Base-by-base conservation (phyloP, 2,888 invertebrate genomes). In the Craniophora ligustri region DNA sequence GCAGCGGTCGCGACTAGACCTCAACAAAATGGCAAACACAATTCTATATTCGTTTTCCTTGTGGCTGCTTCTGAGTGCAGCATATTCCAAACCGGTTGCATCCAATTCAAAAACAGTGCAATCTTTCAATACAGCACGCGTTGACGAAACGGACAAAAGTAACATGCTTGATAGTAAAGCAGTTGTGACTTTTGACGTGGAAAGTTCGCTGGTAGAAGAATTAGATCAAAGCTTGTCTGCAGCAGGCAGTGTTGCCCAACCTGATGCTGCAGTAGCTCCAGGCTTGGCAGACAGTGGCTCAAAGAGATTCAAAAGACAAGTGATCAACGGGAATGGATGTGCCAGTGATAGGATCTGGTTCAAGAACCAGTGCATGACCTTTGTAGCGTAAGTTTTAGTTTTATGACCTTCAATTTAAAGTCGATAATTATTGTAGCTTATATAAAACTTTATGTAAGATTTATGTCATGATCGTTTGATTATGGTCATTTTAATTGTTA, bases 1-100 rank as follows among this genome's bases (percentile, higher is more conserved):
- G 19, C 34, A 13, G 26, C 14, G 7, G 4, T 11, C 26, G 13
- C 31, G 40, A 49, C n/a, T 15, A 30, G 28, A 41, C 39, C 28
- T 32, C 14, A 18, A 18, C 40, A 58, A 65, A 15, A 62, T 62
- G 61, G 44, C 66, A 5, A 7, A 38, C 13, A 0, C 21, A 32
- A 15, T 44, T 45, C 28, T 45, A 36, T 23, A 15, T 23, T 5
- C 28, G 13, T 28, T 65, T 36, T 45, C 7, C 28, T 28, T 62
- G 5, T 49, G 44, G 21, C 5, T 47, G 8, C 7, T 64, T 3
- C 13, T 65, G 2, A 23, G 59, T 23, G 32, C 10, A 13, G 45
- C 23, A 13, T 35, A 23, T 8, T 23, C 61, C 0, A 58, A 59
- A 28, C 49, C 61, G 2, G 15, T 51, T 41, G 21, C 28, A 1